phyloP scores from a whole-genome alignment of 2,797 vertebrate genomes.

The Catamblyrhynchus diadema region DNA sequence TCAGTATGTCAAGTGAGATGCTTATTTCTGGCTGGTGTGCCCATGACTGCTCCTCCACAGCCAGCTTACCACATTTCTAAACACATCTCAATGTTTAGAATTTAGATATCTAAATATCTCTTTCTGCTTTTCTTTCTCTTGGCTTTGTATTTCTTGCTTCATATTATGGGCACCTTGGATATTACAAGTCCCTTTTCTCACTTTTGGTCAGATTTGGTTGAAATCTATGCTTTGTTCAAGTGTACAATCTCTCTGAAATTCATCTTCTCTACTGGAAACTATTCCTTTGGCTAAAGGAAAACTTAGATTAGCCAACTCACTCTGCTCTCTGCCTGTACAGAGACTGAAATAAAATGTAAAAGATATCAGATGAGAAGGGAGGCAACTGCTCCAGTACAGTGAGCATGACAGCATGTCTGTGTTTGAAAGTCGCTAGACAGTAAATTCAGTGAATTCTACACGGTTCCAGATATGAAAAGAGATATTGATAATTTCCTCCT shows the following conservation, averaged over 20 bases:
- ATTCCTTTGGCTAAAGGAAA: neutral
- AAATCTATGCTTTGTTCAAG: neutral
- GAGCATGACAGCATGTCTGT: accelerated
- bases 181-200: neutral
- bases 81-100: neutral
- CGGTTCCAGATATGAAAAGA: neutral
- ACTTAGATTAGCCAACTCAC: neutral
- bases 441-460: neutral
- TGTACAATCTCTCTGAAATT: neutral
- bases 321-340: neutral
- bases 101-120: neutral
- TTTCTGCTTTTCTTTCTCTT: neutral
- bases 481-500: neutral
- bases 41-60: neutral
- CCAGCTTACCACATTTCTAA: neutral
- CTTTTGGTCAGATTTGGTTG: neutral
- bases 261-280: neutral
- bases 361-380: neutral
- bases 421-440: neutral
- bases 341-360: neutral
- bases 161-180: neutral
- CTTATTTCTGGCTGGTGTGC: neutral
- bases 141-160: neutral
- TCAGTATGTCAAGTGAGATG: neutral
- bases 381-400: neutral